phyloP scores from a whole-genome alignment of 2,113 vertebrate species.

The Xiphophorus hellerii region DNA sequence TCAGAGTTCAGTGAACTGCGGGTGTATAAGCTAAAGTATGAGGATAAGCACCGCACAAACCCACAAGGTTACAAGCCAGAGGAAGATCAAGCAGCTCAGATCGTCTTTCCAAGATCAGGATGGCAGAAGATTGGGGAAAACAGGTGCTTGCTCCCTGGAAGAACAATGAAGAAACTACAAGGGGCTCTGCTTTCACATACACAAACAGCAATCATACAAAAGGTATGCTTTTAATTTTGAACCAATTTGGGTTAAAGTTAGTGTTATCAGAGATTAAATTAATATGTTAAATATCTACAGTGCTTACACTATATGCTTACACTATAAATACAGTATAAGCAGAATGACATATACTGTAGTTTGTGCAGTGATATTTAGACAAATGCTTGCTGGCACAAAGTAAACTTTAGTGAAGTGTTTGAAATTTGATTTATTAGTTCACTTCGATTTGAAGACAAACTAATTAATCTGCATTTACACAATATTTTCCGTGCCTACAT shows the following conservation, averaged over 20 bases:
- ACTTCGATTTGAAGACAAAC: too few species aligned
- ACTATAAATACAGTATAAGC: too few species aligned
- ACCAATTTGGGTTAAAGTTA: too few species aligned
- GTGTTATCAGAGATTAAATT: too few species aligned
- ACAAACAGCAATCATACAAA: slow-evolving; percentile 87
- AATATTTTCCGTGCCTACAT: not conserved
- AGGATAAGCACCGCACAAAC: slow-evolving; percentile 1
- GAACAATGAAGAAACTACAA: slow-evolving; percentile 82
- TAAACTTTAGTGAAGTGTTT: too few species aligned
- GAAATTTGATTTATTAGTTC: too few species aligned
- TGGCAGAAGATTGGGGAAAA: slow-evolving; percentile 83
- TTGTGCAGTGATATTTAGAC: too few species aligned
- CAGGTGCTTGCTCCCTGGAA: slow-evolving; percentile 76
- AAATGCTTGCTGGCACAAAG: too few species aligned
- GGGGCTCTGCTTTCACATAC: slow-evolving; percentile 77
- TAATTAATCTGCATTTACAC: not conserved
- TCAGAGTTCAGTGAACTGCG: slow-evolving; percentile 31
- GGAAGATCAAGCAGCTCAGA: slow-evolving; percentile 20
- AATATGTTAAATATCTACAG: too few species aligned
- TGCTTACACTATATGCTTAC: too few species aligned
- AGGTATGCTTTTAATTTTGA: slow-evolving; percentile 71
- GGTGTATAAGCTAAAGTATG: slow-evolving; percentile 67
- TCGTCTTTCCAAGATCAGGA: slow-evolving; percentile 52
- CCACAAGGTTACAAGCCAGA: slow-evolving; percentile 38
- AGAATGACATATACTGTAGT: too few species aligned